Conservation (phyloP, 2,797 vertebrate species). For the Sebastes diploproa region DNA sequence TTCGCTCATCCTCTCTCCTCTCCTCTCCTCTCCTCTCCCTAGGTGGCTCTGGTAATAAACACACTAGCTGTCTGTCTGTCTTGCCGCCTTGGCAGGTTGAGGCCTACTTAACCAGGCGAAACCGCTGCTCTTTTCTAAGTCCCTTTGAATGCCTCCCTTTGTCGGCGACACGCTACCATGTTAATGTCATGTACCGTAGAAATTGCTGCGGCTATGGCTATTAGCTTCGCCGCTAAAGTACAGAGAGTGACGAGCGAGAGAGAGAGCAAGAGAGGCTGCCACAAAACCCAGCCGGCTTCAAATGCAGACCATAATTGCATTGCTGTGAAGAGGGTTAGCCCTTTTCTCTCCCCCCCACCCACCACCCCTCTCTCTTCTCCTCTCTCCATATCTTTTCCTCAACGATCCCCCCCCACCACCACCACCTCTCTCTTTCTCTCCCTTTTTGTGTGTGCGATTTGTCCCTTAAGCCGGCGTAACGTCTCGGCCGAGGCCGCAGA, state of each 20-base stretch:
- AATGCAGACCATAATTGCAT: constrained; percentile 99
- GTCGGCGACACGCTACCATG: constrained; percentile 83
- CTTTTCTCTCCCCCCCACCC: constrained; percentile 67
- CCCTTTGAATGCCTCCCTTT: constrained; percentile 84
- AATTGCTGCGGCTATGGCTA: constrained; percentile 99
- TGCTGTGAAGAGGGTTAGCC: constrained; percentile 95
- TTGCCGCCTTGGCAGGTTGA: constrained; percentile 80
- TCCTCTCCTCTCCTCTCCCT: constrained; percentile 49
- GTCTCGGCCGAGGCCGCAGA: constrained; percentile 98
- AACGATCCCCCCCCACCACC: constrained; percentile 60
- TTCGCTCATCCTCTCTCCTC: constrained; percentile 10
- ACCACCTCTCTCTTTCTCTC: constrained; percentile 69
- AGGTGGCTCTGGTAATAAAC: constrained; percentile 83
- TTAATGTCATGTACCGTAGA: constrained; percentile 99
- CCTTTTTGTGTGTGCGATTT: constrained; percentile 97
- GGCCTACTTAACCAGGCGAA: constrained; percentile 83
- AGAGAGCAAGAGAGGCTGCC: constrained; percentile 83
- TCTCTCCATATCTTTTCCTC: constrained; percentile 43
- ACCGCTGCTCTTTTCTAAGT: constrained; percentile 81
- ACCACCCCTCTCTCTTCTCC: constrained; percentile 26
- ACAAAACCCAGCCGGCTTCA: constrained; percentile 96
- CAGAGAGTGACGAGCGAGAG: constrained; percentile 80
- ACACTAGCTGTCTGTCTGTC: constrained; percentile 81
- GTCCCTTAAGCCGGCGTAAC: constrained; percentile 99
- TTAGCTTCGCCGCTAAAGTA: constrained; percentile 98